Base-by-base conservation (phyloP, 2,888 invertebrate species). In the Melanargia galathea region DNA sequence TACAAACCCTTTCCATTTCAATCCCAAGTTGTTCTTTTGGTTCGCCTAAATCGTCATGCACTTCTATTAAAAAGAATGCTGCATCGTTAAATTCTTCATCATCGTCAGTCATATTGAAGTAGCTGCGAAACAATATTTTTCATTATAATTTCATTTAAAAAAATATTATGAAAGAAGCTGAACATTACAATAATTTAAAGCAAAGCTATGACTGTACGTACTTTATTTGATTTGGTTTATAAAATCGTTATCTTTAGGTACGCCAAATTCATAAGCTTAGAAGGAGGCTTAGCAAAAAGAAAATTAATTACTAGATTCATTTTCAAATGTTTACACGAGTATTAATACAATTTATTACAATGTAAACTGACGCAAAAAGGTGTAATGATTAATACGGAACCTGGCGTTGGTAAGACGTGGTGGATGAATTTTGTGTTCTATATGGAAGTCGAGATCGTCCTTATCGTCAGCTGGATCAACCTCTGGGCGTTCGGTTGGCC, bases 1-100 rank as follows among this genome's bases (percentile, higher is more conserved):
- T 43, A 64, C 84, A 80, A 72, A 92, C 92, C 76, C 93, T 90
- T 81, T 95, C 95, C 83, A 95, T 92, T 89, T 95, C 95, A 69
- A 95, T 95, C 56, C 96, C 96, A 64, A 96, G 88, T 75, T 95
- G 94, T 83, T 95, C 95, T 56, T 93, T 94, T 7, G 96, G 95
- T 73, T 95, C 95, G 52, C 94, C 95, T 68, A 96, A 88, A 80
- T 95, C 94, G 24, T 94, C 94, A 78, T 96, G 95, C 88, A 96
- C 95, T 82, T 95, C 94, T 46, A 95, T 87, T 58, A 93, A 80
- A 72, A 94, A 94, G 75, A 92, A 94, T 13, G 94, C 93, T 26
- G 92, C 90, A 66, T 92, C 89, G 66, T 89, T 92, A 63, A 88
- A 92, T 65, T 87, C 90, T 74, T 82, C 82, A 10, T 88, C 88